Evolutionary conservation across 2,113 vertebrate species (phyloP).

Genomic region (Lagopus muta): DNA sequence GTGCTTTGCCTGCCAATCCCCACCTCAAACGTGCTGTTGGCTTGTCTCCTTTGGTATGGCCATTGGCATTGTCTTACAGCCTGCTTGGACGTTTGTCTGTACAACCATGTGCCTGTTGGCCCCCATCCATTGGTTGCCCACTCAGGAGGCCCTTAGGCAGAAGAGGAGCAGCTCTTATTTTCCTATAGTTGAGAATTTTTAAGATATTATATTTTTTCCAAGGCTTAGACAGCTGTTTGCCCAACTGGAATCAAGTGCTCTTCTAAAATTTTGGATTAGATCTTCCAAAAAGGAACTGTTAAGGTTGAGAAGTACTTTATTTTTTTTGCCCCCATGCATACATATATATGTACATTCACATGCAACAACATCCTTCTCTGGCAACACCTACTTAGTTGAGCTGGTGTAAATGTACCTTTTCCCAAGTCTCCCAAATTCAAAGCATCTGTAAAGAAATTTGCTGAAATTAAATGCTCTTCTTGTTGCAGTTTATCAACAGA

Average conservation of each 20-base stretch:
- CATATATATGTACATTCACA: neutral
- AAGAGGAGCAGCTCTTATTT: neutral
- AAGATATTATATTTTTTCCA: neutral
- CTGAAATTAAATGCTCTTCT: neutral
- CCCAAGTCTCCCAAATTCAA: neutral
- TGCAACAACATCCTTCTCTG: neutral
- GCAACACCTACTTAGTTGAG: neutral
- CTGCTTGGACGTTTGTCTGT: neutral
- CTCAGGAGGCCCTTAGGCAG: neutral
- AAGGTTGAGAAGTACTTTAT: neutral
- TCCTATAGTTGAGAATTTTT: neutral
- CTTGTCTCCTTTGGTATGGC: neutral
- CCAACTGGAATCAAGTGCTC: fast-evolving
- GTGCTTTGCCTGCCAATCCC: neutral
- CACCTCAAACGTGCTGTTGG: fast-evolving
- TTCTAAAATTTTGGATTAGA: neutral
- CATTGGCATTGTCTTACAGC: neutral
- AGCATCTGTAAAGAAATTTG: neutral
- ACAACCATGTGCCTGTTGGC: neutral
- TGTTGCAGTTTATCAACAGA: neutral
- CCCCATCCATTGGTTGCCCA: neutral
- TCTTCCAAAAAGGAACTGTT: neutral
- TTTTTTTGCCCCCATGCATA: neutral
- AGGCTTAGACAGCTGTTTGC: neutral
- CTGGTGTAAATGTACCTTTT: neutral